Conservation (phyloP, 2,888 invertebrate genomes). For the Platerodrilus igneus region DNA sequence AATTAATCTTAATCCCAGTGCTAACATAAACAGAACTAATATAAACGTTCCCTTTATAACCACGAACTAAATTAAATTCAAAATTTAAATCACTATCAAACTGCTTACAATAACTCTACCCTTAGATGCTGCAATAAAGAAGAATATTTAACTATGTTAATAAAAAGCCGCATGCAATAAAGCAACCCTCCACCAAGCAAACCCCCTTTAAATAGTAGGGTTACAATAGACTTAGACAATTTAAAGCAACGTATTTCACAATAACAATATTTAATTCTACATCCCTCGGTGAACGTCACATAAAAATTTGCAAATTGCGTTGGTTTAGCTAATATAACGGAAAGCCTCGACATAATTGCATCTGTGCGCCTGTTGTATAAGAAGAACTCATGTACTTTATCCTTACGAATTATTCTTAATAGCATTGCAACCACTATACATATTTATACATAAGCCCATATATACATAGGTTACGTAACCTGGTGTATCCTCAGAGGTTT, state of each 20-base stretch:
- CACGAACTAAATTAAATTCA: slow-evolving; percentile 31
- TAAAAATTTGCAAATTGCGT: slow-evolving; percentile 41
- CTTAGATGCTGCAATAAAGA: slow-evolving; percentile 29
- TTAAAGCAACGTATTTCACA: slow-evolving; percentile 39
- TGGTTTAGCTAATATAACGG: slow-evolving; percentile 42
- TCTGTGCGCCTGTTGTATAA: too few species aligned
- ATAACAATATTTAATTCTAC: slow-evolving; percentile 39
- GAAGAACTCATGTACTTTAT: too few species aligned
- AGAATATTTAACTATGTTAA: slow-evolving; percentile 33
- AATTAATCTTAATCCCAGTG: slow-evolving; percentile 23
- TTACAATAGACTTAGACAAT: slow-evolving; percentile 38
- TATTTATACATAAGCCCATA: too few species aligned
- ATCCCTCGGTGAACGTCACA: slow-evolving; percentile 24
- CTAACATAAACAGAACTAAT: slow-evolving; percentile 27
- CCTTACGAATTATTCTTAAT: too few species aligned
- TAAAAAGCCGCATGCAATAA: slow-evolving; percentile 35
- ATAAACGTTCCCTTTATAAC: slow-evolving; percentile 21
- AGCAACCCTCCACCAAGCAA: slow-evolving; percentile 24
- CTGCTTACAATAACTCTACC: too few species aligned
- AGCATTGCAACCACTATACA: too few species aligned
- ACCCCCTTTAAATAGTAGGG: slow-evolving; percentile 35
- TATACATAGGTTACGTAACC: too few species aligned
- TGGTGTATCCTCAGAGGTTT: too few species aligned
- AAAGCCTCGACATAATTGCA: too few species aligned
- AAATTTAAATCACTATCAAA: slow-evolving; percentile 32